Base-by-base conservation (phyloP, 2,113 vertebrate species). In the Barbus barbus region DNA sequence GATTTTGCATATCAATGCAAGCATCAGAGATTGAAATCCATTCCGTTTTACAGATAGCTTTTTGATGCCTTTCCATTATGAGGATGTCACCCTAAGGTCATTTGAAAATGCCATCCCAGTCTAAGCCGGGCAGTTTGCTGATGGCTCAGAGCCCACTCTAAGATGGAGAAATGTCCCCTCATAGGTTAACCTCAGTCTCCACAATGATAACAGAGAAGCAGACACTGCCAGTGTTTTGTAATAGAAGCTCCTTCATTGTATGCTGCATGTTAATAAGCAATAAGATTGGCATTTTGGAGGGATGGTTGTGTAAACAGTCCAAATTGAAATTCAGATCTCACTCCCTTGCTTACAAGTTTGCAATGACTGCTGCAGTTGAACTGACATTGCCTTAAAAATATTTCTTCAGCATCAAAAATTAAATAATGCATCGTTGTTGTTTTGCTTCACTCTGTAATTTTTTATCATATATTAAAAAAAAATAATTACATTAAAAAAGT, bases 1-100 rank as follows among this genome's bases (percentile, higher is more conserved):
- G 87, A 90, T 90, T 93, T 94, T 92, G 92, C 92, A 94, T 94
- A 93, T 93, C 90, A 94, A 92, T 93, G 86, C 73, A 74, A 26
- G 83, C 78, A 31, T 90, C 85, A 77, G 67, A 90, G 89, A 93
- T 93, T 90, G 92, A 93, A 94, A 92, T 89, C 89, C 74, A 86
- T 90, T 92, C 89, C 88, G 78, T 93, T 93, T 92, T 90, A 80
- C 85, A 85, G 86, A 92, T 89, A 72, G 88, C 76, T 71, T 84
- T 82, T 83, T 73, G 89, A 93, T 92, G 88, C 90, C 89, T 93
- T 91, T 90, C 92, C 92, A 94, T 94, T 92, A 93, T 86, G 60
- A 89, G 31, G 79, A 87, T 88, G 92, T 88, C 90, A 88, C 89
- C 90, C 83, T 80, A 84, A 88, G 91, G 93, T 94, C 90, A 91